These are phyloP conservation scores for Gobio occitaniae DNA, from an alignment of 2,797 vertebrate genomes.

Conservation along the genomic window DNA sequence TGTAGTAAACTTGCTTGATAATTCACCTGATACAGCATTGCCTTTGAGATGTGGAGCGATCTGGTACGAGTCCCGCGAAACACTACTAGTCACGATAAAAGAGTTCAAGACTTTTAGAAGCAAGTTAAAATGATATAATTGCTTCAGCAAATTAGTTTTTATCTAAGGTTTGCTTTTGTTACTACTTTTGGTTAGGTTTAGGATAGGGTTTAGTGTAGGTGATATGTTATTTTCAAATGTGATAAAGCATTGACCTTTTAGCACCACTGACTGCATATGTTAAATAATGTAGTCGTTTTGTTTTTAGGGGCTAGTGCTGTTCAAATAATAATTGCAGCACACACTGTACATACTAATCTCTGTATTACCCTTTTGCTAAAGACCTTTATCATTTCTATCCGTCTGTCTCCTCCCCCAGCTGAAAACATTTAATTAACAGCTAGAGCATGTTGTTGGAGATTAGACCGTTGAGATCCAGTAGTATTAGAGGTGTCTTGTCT, in stretches of 20 bases:
- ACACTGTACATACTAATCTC: conserved; percentile 12
- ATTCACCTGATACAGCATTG: neutral
- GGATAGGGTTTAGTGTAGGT: neutral
- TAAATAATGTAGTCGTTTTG: neutral
- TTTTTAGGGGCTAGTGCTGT: conserved; percentile 5
- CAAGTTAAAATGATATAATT: neutral
- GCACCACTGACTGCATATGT: too few relatives aligned
- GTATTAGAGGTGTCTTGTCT: conserved; percentile 5
- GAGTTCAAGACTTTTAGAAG: neutral
- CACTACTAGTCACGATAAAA: neutral
- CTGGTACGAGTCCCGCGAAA: neutral
- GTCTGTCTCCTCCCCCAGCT: conserved; percentile 18
- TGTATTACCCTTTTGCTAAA: conserved; percentile 7
- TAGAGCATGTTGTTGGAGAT: conserved; percentile 21
- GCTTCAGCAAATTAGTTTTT: neutral
- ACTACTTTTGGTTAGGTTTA: neutral
- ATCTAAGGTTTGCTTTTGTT: neutral
- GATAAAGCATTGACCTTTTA: neutral
- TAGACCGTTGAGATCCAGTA: conserved; percentile 24
- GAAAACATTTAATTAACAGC: conserved; percentile 39
- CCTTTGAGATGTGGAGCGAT: neutral
- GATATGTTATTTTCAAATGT: neutral
- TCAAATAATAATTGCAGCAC: conserved; percentile 17
- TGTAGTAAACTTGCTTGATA: neutral
- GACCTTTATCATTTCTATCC: neutral